phyloP scores from a whole-genome alignment of 1,140 invertebrate genomes.

The Drosophila varians region DNA sequence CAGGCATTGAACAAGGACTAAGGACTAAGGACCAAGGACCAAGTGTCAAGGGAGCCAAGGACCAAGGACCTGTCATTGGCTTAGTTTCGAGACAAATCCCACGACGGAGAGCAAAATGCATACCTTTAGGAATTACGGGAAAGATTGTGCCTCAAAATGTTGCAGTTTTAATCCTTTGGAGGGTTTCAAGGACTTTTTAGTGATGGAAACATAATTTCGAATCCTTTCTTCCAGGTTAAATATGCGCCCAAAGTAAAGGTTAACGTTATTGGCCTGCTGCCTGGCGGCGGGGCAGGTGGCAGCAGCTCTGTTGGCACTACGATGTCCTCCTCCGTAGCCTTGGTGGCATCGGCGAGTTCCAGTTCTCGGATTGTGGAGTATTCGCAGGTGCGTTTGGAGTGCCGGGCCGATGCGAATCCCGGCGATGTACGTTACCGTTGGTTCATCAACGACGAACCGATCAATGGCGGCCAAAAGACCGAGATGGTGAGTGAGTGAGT shows the following conservation, averaged over 20 bases:
- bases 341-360: background rate
- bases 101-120: background rate
- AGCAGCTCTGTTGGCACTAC: constrained; percentile 80
- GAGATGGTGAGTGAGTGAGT: constrained; percentile 85
- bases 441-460: constrained; percentile 89
- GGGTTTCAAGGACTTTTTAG: background rate
- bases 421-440: constrained; percentile 88
- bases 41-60: constrained; percentile 16
- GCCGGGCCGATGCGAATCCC: constrained; percentile 92
- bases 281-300: background rate
- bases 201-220: no score
- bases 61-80: constrained; percentile 32
- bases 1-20: no score
- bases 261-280: constrained; percentile 85
- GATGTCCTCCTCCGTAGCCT: background rate
- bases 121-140: no score
- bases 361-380: constrained; percentile 90
- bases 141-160: no score
- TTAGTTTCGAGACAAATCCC: constrained; percentile 34
- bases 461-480: constrained; percentile 86
- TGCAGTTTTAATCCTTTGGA: no score
- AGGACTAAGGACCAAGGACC: constrained; percentile 24
- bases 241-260: constrained; percentile 92
- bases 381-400: constrained; percentile 91
- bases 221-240: constrained; percentile 87